Base-by-base conservation (phyloP, 2,113 vertebrate species). In the Chrysemys picta region DNA sequence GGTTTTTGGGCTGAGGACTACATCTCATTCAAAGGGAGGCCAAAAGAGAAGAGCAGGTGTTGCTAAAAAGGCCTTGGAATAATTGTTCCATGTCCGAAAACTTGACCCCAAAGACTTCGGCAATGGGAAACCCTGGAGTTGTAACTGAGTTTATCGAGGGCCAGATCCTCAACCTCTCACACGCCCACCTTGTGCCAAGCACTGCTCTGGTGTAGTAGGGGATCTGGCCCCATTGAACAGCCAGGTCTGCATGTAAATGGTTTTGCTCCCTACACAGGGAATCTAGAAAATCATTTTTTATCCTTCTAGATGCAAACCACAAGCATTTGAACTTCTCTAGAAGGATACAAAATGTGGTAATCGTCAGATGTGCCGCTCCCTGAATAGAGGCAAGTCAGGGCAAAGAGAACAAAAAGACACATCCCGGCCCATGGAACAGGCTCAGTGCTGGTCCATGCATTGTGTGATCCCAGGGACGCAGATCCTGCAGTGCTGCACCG, bases 51-150 rank as follows among this genome's bases (percentile, higher is more conserved):
- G 35, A 25, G 84, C 12, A 16, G 76, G 65, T 29, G 53, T 50
- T 27, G 42, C 65, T 27, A 91, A n/a, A n/a, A 53, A 91, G 16
- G 38, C n/a, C 56, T 89, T 84, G 19, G 85, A 85, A 80, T 88
- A 91, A 80, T 85, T 27, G 47, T 84, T 89, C 93, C 85, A 85
- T n/a, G 76, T 80, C 24, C 65, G 62, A 38, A 88, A 91, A 65
- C 76, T 57, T 24, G 89, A 91, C 38, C 47, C 49, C n/a, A 90
- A 17, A 42, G 89, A 80, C 82, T 87, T 85, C 9, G 42, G 72
- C 47, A 42, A 13, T 22, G 19, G 52, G 49, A 53, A 35, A 53
- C 11, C 9, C 31, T 35, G 8, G 19, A 53, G 12, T 53, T 80
- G 49, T 25, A 38, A 42, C 12, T 6, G 6, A 82, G n/a, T 13